Percentiles rank a stretch among this genome's conserved stretches.
Conservation (phyloP, 2,797 vertebrate species). For the Thalassophryne amazonica region DNA sequence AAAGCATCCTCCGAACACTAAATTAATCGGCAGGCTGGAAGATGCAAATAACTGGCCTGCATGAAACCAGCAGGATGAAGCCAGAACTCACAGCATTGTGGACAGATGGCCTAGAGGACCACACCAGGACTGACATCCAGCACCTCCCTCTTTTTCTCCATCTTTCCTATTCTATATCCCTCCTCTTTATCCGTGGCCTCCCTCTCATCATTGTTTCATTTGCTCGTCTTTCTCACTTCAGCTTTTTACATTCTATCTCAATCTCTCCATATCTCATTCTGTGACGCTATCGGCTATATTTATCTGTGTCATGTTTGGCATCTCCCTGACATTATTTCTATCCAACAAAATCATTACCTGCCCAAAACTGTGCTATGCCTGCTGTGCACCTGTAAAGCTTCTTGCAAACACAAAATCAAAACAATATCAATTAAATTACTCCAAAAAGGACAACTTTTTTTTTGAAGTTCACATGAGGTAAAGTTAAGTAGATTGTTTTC, state of each 20-base stretch:
- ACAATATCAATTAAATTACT: conserved; percentile 12
- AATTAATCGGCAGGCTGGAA: conserved; percentile 72
- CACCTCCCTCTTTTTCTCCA: background rate
- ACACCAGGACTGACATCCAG: conserved; percentile 46
- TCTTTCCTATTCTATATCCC: conserved; percentile 25
- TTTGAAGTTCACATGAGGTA: conserved; percentile 28
- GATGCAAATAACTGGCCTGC: conserved; percentile 74
- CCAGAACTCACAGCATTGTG: conserved; percentile 58
- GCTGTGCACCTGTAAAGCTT: conserved; percentile 4
- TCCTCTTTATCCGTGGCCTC: conserved; percentile 35
- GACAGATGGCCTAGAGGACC: conserved; percentile 71
- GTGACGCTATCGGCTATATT: no score
- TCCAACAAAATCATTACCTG: background rate
- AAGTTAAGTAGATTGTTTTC: conserved; percentile 53
- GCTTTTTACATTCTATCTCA: conserved; percentile 21
- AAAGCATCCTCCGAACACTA: conserved; percentile 62
- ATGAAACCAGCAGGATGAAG: conserved; percentile 57
- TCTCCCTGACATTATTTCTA: background rate
- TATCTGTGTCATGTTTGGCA: no score
- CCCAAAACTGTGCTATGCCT: conserved; percentile 4
- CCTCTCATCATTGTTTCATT: conserved; percentile 16
- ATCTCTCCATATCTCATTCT: background rate
- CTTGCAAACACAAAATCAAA: conserved; percentile 14
- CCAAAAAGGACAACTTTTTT: background rate
- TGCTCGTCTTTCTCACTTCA: no score